A percentile compares a stretch with the other conserved stretches of the same genome.
phyloP scores from a whole-genome alignment of 2,797 vertebrate genomes.

The Sebastiscus tertius region DNA sequence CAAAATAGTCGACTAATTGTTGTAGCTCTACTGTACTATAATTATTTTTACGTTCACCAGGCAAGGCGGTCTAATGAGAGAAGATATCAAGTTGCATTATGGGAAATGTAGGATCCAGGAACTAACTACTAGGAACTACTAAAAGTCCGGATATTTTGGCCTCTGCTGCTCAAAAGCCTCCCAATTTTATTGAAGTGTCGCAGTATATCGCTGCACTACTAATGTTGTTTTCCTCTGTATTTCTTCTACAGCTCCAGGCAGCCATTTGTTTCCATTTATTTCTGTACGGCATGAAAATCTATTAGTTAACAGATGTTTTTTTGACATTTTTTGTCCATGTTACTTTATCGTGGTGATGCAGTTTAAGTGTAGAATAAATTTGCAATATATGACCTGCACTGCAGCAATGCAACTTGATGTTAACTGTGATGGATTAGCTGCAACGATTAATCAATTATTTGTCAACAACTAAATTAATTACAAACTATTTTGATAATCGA shows the following conservation, averaged over 20 bases:
- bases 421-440: not conserved
- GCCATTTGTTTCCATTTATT: not conserved
- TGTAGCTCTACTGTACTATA: not conserved
- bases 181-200: not conserved
- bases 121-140: not conserved
- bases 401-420: not conserved
- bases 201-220: not conserved
- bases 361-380: too few relatives aligned
- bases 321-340: not conserved
- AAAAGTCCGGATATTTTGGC: not conserved
- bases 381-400: not conserved
- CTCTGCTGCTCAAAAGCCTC: not conserved
- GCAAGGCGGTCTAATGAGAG: not conserved
- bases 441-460: too few relatives aligned
- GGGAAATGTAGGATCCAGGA: not conserved
- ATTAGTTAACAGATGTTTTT: not conserved
- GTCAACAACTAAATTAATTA: too few relatives aligned
- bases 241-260: not conserved
- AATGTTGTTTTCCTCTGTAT: not conserved
- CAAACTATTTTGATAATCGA: too few relatives aligned
- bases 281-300: not conserved
- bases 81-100: conserved; percentile 5
- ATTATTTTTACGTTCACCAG: not conserved
- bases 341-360: not conserved
- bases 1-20: not conserved